A percentile compares a stretch with the other conserved stretches of the same genome.
phyloP scores from a whole-genome alignment of 1,140 invertebrate species.

The Trigoniulus corallinus region DNA sequence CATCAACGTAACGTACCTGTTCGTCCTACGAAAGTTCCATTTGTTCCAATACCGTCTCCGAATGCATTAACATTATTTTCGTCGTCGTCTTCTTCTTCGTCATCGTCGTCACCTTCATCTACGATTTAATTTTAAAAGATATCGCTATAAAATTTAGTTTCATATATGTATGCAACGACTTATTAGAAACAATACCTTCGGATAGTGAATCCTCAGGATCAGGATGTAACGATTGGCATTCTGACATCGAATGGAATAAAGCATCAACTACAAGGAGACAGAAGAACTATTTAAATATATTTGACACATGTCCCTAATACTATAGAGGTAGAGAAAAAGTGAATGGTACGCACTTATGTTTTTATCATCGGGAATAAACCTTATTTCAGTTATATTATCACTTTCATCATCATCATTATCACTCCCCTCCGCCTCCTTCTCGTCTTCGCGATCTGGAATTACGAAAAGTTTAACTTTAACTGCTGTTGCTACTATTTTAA shows the following conservation, averaged over 20 bases:
- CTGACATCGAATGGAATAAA: constrained; percentile 48
- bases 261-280: constrained; percentile 29
- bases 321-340: too few species aligned
- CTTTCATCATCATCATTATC: constrained; percentile 33
- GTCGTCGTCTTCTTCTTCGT: too few species aligned
- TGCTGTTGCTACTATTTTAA: background rate
- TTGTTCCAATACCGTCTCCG: too few species aligned
- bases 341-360: constrained; percentile 25
- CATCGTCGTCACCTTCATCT: too few species aligned
- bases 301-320: background rate
- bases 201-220: constrained; percentile 38
- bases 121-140: too few species aligned
- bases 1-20: too few species aligned
- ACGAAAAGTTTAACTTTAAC: background rate
- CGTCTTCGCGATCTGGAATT: background rate
- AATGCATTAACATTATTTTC: too few species aligned
- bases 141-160: too few species aligned
- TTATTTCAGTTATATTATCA: constrained; percentile 40
- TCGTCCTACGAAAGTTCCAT: too few species aligned
- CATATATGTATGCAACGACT: too few species aligned
- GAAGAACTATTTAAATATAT: constrained; percentile 10
- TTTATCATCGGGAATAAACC: constrained; percentile 46
- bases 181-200: too few species aligned
- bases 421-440: constrained; percentile 19
- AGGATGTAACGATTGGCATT: constrained; percentile 48